phyloP scores from a whole-genome alignment of 23 tunicate species.

The Ascidia mentula region DNA sequence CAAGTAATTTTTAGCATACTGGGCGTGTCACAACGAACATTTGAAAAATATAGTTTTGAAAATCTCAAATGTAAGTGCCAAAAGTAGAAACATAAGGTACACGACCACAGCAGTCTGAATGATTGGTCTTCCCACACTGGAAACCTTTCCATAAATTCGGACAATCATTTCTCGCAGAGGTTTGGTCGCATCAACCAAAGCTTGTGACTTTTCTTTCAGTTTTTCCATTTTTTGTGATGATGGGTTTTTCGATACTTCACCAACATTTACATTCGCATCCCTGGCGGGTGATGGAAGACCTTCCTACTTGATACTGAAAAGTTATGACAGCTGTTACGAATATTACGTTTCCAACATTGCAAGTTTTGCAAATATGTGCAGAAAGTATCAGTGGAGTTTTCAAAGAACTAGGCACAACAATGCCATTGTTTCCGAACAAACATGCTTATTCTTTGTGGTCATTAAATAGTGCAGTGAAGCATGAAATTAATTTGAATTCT shows the following conservation, averaged over 20 bases:
- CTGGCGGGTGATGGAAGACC: background rate
- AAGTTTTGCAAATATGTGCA: too few relatives aligned
- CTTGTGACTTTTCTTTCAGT: background rate
- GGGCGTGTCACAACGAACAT: background rate
- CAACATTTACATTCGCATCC: background rate
- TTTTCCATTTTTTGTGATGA: conserved; percentile 6
- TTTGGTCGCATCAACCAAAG: background rate
- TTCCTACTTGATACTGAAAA: background rate
- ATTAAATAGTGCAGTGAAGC: too few relatives aligned
- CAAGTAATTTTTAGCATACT: too few relatives aligned
- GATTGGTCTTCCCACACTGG: background rate
- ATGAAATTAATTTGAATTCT: too few relatives aligned
- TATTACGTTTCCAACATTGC: too few relatives aligned
- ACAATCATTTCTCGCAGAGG: background rate
- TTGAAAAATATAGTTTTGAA: background rate
- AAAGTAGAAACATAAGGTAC: background rate
- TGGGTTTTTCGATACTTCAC: background rate
- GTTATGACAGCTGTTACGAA: too few relatives aligned
- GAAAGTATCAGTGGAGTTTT: too few relatives aligned
- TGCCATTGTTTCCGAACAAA: too few relatives aligned
- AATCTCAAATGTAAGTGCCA: background rate
- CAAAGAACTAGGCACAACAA: too few relatives aligned
- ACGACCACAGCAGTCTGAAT: background rate
- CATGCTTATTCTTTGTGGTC: too few relatives aligned
- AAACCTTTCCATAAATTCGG: background rate